Percentiles rank a stretch among this genome's conserved stretches.
These are phyloP conservation scores for Teleopsis dalmanni DNA, from an alignment of 1,140 invertebrate genomes.

Conservation along the genomic window DNA sequence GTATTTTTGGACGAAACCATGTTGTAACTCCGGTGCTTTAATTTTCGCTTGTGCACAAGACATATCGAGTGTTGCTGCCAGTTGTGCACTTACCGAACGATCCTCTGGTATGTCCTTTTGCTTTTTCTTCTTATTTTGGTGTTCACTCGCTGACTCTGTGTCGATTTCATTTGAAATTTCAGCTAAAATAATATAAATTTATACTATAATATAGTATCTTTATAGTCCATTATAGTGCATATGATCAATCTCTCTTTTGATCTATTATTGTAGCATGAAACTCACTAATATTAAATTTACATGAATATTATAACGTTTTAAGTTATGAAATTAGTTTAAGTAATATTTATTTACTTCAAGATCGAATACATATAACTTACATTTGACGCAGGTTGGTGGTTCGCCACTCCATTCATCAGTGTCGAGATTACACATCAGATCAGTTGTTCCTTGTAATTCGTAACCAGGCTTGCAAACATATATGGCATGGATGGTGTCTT, in stretches of 20 bases:
- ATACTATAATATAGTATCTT: too few relatives aligned
- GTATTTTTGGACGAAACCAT: conserved; percentile 28
- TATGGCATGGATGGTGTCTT: conserved; percentile 20
- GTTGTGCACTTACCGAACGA: conserved; percentile 12
- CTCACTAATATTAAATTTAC: background rate
- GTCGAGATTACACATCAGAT: conserved; percentile 24
- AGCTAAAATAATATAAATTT: background rate
- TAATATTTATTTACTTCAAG: too few relatives aligned
- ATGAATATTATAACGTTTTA: background rate
- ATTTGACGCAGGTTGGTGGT: conserved; percentile 24
- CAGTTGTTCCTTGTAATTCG: conserved; percentile 17
- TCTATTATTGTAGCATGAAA: background rate
- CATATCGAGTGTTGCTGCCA: conserved; percentile 27
- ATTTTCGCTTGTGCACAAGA: conserved; percentile 30
- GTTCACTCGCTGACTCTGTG: background rate
- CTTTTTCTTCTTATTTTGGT: conserved; percentile 13
- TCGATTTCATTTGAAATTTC: conserved; percentile 7
- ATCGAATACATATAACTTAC: too few relatives aligned
- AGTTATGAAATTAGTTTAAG: background rate
- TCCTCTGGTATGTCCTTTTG: conserved; percentile 27
- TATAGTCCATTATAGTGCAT: too few relatives aligned
- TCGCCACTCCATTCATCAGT: conserved; percentile 33
- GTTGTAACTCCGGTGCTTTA: conserved; percentile 28
- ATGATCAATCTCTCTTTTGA: too few relatives aligned
- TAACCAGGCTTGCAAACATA: conserved; percentile 29